These are phyloP conservation scores for Eolophus roseicapilla DNA, from an alignment of 2,113 vertebrate species.

Conservation along the genomic window DNA sequence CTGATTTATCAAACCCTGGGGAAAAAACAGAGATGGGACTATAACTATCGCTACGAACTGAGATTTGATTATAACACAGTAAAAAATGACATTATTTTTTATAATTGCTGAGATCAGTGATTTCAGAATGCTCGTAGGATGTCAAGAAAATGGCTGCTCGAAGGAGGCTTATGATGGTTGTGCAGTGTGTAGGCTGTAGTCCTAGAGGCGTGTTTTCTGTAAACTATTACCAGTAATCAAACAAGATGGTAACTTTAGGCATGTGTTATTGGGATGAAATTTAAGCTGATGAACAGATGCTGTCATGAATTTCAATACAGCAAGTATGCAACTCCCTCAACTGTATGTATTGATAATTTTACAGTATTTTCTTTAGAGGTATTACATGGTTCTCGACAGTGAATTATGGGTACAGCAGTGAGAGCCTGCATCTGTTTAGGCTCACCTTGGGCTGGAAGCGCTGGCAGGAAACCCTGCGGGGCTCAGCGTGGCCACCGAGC, in stretches of 20 bases:
- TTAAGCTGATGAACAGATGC: background rate
- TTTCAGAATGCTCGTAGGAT: background rate
- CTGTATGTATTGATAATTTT: background rate
- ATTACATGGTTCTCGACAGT: background rate
- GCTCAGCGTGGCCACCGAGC: background rate
- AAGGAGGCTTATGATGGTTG: background rate
- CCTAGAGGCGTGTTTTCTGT: background rate
- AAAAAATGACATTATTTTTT: background rate
- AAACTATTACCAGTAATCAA: background rate
- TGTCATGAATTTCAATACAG: fast-evolving
- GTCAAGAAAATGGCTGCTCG: background rate
- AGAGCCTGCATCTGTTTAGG: constrained; percentile 12
- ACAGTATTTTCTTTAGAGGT: background rate
- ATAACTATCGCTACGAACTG: background rate
- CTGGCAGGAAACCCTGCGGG: background rate
- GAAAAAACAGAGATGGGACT: background rate
- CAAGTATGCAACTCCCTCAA: background rate
- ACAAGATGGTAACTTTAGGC: background rate
- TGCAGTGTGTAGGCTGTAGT: background rate
- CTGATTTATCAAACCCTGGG: background rate
- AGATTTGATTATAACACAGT: background rate
- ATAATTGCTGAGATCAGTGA: background rate
- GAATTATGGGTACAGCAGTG: background rate
- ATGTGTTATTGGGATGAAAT: background rate
- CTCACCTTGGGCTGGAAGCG: background rate